phyloP scores from a whole-genome alignment of 2,888 invertebrate genomes.

The Bembecia ichneumoniformis region DNA sequence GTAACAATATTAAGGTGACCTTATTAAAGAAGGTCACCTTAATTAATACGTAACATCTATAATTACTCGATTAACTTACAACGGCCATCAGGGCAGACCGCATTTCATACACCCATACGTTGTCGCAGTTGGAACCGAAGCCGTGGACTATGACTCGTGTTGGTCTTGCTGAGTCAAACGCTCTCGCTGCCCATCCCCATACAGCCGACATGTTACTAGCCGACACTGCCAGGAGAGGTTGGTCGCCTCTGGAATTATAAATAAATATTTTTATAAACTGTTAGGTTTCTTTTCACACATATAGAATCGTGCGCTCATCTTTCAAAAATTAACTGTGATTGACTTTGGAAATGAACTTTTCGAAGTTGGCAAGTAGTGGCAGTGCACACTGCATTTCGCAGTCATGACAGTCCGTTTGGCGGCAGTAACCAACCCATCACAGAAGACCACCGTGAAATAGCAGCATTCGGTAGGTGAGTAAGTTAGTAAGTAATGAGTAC shows the following conservation, averaged over 20 bases:
- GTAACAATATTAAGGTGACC: too few relatives aligned
- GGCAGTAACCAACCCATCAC: too few relatives aligned
- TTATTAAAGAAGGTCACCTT: slow-evolving; percentile 3
- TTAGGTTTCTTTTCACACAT: too few relatives aligned
- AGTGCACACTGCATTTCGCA: too few relatives aligned
- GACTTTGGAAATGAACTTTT: too few relatives aligned
- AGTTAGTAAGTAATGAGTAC: too few relatives aligned
- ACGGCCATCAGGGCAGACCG: slow-evolving; percentile 91
- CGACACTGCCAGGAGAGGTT: slow-evolving; percentile 79
- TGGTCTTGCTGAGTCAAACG: slow-evolving; percentile 77
- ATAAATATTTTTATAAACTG: background rate
- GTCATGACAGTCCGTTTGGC: too few relatives aligned
- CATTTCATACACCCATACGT: slow-evolving; percentile 96
- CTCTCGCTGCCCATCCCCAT: slow-evolving; percentile 75
- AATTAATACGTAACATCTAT: background rate
- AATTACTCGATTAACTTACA: slow-evolving; percentile 60
- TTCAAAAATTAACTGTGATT: too few relatives aligned
- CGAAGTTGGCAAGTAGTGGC: too few relatives aligned
- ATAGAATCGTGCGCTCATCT: too few relatives aligned
- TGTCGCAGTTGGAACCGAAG: slow-evolving; percentile 91
- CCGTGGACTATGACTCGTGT: slow-evolving; percentile 93
- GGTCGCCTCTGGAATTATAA: slow-evolving; percentile 61
- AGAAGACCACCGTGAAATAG: too few relatives aligned
- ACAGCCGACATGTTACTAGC: slow-evolving; percentile 81
- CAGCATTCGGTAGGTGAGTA: too few relatives aligned